Percentiles rank a stretch among this genome's conserved stretches.
These are phyloP conservation scores for Scaptomyza reducta DNA, from an alignment of 2,888 invertebrate genomes.

Conservation along the genomic window DNA sequence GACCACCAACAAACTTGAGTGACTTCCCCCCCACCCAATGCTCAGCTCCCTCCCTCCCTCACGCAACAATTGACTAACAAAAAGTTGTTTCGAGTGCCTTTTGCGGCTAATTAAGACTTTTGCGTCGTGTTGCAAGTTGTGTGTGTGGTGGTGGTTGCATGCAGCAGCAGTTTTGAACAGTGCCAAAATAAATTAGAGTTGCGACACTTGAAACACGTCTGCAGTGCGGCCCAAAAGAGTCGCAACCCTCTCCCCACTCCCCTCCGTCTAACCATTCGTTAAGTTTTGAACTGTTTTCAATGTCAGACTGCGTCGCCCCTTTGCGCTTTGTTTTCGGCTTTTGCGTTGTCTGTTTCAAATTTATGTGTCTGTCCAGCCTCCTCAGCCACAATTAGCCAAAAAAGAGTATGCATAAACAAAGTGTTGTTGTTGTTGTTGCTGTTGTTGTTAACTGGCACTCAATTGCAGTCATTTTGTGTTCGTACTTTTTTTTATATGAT, in stretches of 20 bases:
- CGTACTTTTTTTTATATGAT: conserved; percentile 1
- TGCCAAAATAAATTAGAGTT: conserved; percentile 62
- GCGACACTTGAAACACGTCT: conserved; percentile 62
- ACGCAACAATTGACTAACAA: background rate
- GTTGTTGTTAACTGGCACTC: conserved; percentile 17
- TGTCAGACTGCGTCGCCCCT: conserved; percentile 54
- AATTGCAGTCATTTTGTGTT: conserved; percentile 24
- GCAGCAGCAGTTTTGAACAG: conserved; percentile 30
- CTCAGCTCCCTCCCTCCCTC: background rate
- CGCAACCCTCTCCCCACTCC: no score
- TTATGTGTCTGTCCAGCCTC: conserved; percentile 67
- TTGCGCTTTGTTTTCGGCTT: background rate
- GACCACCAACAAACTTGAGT: conserved; percentile 36
- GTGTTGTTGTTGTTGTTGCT: conserved; percentile 15
- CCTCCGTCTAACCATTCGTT: background rate
- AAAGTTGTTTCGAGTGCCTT: conserved; percentile 49
- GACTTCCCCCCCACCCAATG: background rate
- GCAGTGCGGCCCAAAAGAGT: conserved; percentile 15
- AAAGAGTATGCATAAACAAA: conserved; percentile 51
- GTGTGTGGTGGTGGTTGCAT: background rate
- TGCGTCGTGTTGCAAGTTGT: conserved; percentile 3
- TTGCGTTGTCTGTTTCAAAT: conserved; percentile 62
- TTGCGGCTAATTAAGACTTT: conserved; percentile 61
- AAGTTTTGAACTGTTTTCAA: conserved; percentile 51
- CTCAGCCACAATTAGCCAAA: conserved; percentile 52